phyloP scores from a whole-genome alignment of 2,797 vertebrate species.

The Oreochromis mossambicus region DNA sequence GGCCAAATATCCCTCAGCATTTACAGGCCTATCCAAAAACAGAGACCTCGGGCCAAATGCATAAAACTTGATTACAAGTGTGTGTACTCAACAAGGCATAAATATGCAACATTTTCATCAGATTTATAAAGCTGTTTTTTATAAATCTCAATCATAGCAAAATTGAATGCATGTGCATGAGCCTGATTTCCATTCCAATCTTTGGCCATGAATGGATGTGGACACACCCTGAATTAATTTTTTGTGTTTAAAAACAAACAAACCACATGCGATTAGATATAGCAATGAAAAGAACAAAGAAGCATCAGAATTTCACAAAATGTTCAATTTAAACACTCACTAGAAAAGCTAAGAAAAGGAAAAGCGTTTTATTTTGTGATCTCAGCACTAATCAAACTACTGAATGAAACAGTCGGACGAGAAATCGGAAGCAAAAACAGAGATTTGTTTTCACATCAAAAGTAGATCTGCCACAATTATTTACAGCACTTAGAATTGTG shows the following conservation, averaged over 20 bases:
- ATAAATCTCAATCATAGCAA: background rate
- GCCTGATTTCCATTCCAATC: background rate
- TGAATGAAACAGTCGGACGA: background rate
- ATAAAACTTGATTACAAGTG: background rate
- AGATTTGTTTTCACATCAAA: background rate
- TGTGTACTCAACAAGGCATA: background rate
- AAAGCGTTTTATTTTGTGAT: background rate
- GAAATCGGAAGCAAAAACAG: background rate
- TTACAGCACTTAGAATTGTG: background rate
- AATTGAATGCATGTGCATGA: background rate
- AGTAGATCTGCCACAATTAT: background rate
- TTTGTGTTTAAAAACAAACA: background rate
- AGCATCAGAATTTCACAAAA: background rate
- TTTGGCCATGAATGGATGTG: background rate
- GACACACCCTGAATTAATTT: background rate
- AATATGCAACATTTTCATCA: background rate
- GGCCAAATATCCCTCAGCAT: conserved; percentile 1
- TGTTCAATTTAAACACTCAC: background rate
- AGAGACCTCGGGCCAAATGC: background rate
- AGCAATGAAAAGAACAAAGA: background rate
- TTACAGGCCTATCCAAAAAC: background rate
- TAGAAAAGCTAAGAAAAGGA: background rate
- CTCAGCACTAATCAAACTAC: background rate
- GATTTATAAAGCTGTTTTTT: background rate
- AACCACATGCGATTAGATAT: background rate